Evolutionary conservation across 1,140 invertebrate species (phyloP).

Genomic region (Zophobas atratus): DNA sequence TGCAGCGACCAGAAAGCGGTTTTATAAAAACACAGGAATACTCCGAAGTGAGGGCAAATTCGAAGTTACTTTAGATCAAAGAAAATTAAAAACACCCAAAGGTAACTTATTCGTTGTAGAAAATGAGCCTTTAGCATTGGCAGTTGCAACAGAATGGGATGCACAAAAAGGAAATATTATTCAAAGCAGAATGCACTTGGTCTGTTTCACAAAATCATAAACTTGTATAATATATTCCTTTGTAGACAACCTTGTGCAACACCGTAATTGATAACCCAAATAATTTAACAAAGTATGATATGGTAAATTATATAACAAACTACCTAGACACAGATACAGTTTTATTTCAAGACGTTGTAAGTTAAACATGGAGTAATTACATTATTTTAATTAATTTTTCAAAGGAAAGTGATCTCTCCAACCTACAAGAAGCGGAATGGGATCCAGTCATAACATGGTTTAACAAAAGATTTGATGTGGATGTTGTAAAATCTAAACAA

Average conservation of each 20-base stretch:
- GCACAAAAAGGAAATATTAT: constrained; percentile 86
- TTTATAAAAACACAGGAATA: constrained; percentile 81
- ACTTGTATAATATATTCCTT: constrained; percentile 53
- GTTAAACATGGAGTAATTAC: constrained; percentile 58
- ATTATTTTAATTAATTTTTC: constrained; percentile 40
- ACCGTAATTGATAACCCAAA: constrained; percentile 94
- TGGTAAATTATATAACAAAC: constrained; percentile 85
- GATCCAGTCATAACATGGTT: constrained; percentile 92
- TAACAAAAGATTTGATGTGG: constrained; percentile 82
- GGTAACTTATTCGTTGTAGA: constrained; percentile 84
- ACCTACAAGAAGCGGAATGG: constrained; percentile 88
- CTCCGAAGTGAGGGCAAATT: constrained; percentile 74
- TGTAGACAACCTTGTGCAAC: constrained; percentile 89
- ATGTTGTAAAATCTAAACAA: constrained; percentile 79
- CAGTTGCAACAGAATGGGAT: constrained; percentile 94
- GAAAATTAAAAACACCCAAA: constrained; percentile 90
- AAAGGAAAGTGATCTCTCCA: constrained; percentile 82
- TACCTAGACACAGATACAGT: constrained; percentile 92
- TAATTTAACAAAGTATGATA: constrained; percentile 81
- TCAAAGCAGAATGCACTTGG: constrained; percentile 90
- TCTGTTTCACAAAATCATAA: constrained; percentile 67
- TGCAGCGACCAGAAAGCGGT: constrained; percentile 74
- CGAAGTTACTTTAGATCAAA: constrained; percentile 87
- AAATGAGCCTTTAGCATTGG: constrained; percentile 91
- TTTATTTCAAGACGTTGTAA: constrained; percentile 82